These are phyloP conservation scores for Hyppa rectilinea DNA, from an alignment of 2,888 invertebrate species.

Conservation along the genomic window DNA sequence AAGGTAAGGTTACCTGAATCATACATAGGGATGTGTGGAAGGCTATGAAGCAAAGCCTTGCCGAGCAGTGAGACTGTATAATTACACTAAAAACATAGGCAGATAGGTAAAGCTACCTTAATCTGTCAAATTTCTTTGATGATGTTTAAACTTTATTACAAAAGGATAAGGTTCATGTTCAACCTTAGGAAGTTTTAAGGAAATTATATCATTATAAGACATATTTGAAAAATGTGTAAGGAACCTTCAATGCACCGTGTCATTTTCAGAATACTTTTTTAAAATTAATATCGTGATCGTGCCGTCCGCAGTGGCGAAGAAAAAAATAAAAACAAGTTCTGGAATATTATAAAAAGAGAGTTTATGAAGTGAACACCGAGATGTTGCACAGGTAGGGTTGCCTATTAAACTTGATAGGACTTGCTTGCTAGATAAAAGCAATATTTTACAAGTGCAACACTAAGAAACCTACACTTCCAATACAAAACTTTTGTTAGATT, in stretches of 20 bases:
- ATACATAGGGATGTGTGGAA: neutral
- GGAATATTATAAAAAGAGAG: conserved; percentile 52
- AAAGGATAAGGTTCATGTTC: too few relatives aligned
- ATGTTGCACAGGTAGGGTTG: conserved; percentile 37
- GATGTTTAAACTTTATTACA: too few relatives aligned
- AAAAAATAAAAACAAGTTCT: conserved; percentile 59
- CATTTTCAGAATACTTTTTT: conserved; percentile 60
- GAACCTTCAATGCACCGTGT: conserved; percentile 38
- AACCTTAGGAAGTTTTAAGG: too few relatives aligned
- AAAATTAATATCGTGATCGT: conserved; percentile 64
- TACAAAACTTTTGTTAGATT: too few relatives aligned
- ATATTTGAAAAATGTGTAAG: conserved; percentile 32
- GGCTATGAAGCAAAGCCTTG: neutral
- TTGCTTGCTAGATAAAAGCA: conserved; percentile 10
- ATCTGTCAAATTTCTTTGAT: too few relatives aligned
- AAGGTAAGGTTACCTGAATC: neutral
- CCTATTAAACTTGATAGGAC: conserved; percentile 22
- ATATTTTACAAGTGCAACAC: conserved; percentile 6
- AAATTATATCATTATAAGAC: too few relatives aligned
- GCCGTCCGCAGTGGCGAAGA: conserved; percentile 43
- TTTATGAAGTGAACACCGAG: conserved; percentile 37
- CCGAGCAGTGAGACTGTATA: neutral
- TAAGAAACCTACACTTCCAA: neutral
- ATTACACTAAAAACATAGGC: neutral
- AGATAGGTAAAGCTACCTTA: too few relatives aligned